phyloP scores from a whole-genome alignment of 2,113 vertebrate species.

The Protomyctophum bolini region DNA sequence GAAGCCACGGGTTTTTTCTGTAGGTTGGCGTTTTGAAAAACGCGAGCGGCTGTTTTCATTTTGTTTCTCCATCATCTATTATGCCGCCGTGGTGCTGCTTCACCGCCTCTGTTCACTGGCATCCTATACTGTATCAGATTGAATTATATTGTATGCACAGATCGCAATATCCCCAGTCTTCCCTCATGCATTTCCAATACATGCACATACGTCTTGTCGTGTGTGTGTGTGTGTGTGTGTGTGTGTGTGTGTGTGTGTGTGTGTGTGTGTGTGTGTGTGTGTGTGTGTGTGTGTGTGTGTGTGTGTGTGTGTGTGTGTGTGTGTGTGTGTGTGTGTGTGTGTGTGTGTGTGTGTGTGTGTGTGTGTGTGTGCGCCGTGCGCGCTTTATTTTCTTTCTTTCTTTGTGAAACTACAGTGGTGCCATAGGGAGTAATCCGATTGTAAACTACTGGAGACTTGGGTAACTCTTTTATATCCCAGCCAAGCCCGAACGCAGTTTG shows the following conservation, averaged over 20 bases:
- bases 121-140: constrained; percentile 36
- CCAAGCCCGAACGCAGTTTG: too few relatives aligned
- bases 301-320: too few relatives aligned
- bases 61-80: constrained; percentile 51
- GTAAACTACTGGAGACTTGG: too few relatives aligned
- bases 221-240: too few relatives aligned
- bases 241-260: too few relatives aligned
- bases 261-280: too few relatives aligned
- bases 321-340: too few relatives aligned
- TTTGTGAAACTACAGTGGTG: background rate
- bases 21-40: background rate
- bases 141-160: constrained; percentile 45
- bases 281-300: too few relatives aligned
- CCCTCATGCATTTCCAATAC: constrained; percentile 50
- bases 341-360: too few relatives aligned
- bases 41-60: constrained; percentile 50
- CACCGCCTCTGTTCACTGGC: constrained; percentile 26
- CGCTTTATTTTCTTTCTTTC: constrained; percentile 7
- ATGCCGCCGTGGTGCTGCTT: constrained; percentile 30
- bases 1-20: constrained; percentile 43
- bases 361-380: background rate
- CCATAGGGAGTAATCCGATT: background rate
- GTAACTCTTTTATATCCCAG: too few relatives aligned
- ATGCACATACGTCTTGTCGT: background rate
- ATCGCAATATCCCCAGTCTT: constrained; percentile 53